Evolutionary conservation across 2,113 vertebrate species (phyloP), one percentile per base, ranked within the genome.

Genomic region (Syngnathus typhle): DNA sequence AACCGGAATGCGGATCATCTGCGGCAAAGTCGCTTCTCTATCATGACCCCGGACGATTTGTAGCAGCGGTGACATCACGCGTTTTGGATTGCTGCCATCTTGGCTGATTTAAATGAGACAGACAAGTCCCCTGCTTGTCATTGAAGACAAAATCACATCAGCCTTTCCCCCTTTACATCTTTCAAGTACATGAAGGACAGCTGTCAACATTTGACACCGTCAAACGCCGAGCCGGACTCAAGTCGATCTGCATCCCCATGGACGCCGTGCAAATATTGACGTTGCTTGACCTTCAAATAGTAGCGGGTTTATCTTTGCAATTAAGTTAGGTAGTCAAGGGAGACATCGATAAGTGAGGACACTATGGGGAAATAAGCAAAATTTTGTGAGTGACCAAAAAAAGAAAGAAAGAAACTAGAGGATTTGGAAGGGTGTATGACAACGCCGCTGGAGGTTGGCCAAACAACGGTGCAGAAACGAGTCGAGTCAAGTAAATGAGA

Each of bases 261-360:
- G 44, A 64, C 43, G 39, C 46, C 32, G 68, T 60, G 75, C 69
- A 60, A 83, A 81, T 78, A 80, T 82, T 68, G 71, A 79, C 65
- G 71, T 1, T 0, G 37, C 60, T 41, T 82, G 82, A 85, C 78
- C 84, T 84, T 82, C 73, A 80, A 69, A 77, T 66, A 52, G 51
- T n/a, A 70, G 68, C 21, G 37, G 66, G 68, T 61, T 67, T 36
- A 71, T 80, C 71, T 77, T 70, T 49, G 64, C 44, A 66, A 75
- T 72, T 65, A 76, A 39, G 55, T 64, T 59, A 66, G 68, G 54
- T 62, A 41, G 70, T 71, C 63, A 36, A 55, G 43, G 64, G 18
- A 64, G 70, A 23, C 43, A 47, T 23, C 66, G 81, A 82, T 82
- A 79, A 83, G 65, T 44, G 36, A 75, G 23, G 46, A 18, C 13